phyloP scores from a whole-genome alignment of 2,113 vertebrate genomes.

The Enhydra lutris region DNA sequence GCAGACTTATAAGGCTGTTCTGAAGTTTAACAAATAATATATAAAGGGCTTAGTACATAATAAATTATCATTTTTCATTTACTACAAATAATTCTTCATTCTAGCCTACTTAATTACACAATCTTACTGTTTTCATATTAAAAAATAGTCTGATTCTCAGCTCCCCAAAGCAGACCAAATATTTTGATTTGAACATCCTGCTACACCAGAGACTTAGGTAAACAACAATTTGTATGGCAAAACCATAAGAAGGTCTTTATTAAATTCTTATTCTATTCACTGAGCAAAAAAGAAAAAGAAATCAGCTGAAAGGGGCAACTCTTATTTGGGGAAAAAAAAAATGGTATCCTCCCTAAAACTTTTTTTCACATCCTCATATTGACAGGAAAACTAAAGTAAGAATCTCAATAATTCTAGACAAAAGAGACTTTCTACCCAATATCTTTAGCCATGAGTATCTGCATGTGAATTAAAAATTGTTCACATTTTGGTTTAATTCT shows the following conservation, averaged over 20 bases:
- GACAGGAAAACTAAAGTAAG: neutral
- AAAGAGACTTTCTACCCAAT: neutral
- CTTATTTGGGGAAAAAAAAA: neutral
- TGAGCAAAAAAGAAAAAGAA: neutral
- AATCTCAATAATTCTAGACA: neutral
- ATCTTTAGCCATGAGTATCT: neutral
- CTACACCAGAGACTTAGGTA: neutral
- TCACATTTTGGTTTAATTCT: neutral
- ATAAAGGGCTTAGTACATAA: neutral
- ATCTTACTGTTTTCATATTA: slow-evolving; percentile 4
- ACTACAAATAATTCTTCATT: neutral
- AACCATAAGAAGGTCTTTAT: neutral
- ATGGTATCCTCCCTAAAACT: neutral
- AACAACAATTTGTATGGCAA: neutral
- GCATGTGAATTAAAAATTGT: neutral
- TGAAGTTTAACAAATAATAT: neutral
- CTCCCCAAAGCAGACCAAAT: neutral
- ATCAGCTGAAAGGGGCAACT: neutral
- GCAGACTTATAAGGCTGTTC: neutral
- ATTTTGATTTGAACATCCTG: slow-evolving; percentile 14
- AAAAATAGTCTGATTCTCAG: slow-evolving; percentile 17
- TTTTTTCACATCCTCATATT: neutral
- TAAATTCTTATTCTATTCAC: neutral
- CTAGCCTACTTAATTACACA: neutral
- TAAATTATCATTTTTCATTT: neutral